phyloP scores from a whole-genome alignment of 2,888 invertebrate species.

The Ceriagrion tenellum region DNA sequence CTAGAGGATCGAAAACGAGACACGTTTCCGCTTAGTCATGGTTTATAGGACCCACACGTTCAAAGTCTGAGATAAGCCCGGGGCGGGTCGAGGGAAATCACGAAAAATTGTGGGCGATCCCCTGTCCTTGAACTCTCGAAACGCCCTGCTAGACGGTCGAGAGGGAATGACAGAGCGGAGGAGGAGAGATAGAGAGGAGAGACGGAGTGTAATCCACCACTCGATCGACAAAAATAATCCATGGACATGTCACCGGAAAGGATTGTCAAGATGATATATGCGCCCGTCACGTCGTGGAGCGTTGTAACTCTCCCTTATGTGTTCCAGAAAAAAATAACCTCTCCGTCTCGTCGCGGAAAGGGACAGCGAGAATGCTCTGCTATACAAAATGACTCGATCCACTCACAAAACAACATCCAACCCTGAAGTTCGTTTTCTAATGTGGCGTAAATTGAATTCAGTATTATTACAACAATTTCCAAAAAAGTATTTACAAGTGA shows the following conservation, averaged over 20 bases:
- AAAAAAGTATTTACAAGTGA: too few species aligned
- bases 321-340: background rate
- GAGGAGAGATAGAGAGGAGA: background rate
- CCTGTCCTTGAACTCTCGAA: background rate
- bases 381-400: background rate
- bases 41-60: too few species aligned
- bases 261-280: slow-evolving; percentile 46
- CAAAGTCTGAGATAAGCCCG: too few species aligned
- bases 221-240: background rate
- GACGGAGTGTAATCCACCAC: background rate
- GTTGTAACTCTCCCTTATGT: background rate
- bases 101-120: too few species aligned
- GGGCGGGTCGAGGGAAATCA: too few species aligned
- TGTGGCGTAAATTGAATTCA: background rate
- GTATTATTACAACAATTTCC: too few species aligned
- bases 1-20: too few species aligned
- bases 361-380: background rate
- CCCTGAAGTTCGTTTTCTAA: background rate
- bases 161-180: background rate
- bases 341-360: background rate
- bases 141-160: background rate
- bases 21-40: too few species aligned
- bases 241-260: slow-evolving; percentile 34
- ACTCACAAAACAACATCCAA: background rate
- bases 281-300: background rate